These are phyloP conservation scores for Tridacna crocea DNA, from an alignment of 2,888 invertebrate genomes.

Conservation along the genomic window DNA sequence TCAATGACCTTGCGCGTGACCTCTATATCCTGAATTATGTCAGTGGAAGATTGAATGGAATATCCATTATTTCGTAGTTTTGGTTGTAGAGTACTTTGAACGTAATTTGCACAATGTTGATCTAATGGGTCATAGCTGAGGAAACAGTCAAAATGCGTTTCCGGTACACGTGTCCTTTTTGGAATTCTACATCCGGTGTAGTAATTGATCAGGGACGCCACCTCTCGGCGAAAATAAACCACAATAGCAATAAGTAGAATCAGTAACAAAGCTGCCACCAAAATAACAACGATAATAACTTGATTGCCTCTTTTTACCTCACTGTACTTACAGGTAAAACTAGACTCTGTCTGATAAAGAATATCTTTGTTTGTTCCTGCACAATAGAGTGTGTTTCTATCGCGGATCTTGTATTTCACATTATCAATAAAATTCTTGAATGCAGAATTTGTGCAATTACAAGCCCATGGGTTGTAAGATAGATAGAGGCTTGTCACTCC, in stretches of 20 bases:
- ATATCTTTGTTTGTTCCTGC: slow-evolving; percentile 36
- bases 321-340: slow-evolving; percentile 38
- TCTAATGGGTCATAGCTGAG: slow-evolving; percentile 61
- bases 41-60: slow-evolving; percentile 41
- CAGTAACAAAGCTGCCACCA: slow-evolving; percentile 39
- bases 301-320: slow-evolving; percentile 4
- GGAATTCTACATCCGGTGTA: slow-evolving; percentile 55
- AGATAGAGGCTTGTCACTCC: slow-evolving; percentile 41
- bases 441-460: slow-evolving; percentile 56
- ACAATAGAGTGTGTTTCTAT: slow-evolving; percentile 51
- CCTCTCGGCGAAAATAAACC: slow-evolving; percentile 62
- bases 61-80: slow-evolving; percentile 49
- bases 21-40: slow-evolving; percentile 56
- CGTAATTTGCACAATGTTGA: slow-evolving; percentile 57
- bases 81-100: slow-evolving; percentile 51
- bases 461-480: slow-evolving; percentile 55
- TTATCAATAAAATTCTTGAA: slow-evolving; percentile 60
- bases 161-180: slow-evolving; percentile 34
- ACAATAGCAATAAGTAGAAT: slow-evolving; percentile 39
- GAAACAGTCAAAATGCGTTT: slow-evolving; percentile 62
- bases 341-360: slow-evolving; percentile 30
- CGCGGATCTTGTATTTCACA: slow-evolving; percentile 51
- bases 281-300: slow-evolving; percentile 38
- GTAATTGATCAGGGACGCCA: slow-evolving; percentile 55
- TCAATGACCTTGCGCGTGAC: slow-evolving; percentile 51